phyloP scores from a whole-genome alignment of 2,113 vertebrate species.

The Oceanodroma tethys region DNA sequence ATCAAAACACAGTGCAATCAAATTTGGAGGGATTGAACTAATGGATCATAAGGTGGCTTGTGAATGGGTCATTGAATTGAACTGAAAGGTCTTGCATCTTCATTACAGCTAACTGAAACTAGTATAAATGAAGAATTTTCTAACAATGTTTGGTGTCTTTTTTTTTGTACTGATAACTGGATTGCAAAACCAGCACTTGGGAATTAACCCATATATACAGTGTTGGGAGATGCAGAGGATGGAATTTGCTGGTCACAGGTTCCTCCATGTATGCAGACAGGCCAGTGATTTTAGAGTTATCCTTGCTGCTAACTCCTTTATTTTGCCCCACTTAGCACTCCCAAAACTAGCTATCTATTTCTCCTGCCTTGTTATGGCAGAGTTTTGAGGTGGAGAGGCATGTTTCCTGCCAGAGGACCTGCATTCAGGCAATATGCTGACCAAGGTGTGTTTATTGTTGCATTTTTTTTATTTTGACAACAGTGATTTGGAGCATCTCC shows the following conservation, averaged over 20 bases:
- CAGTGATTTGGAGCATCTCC: background rate
- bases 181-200: background rate
- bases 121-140: constrained; percentile 55
- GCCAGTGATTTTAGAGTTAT: background rate
- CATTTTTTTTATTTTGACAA: background rate
- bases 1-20: constrained; percentile 64
- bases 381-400: background rate
- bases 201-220: background rate
- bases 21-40: constrained; percentile 64
- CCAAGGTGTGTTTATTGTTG: background rate
- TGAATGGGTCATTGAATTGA: constrained; percentile 63
- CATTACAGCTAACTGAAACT: constrained; percentile 54
- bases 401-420: background rate
- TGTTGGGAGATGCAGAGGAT: background rate
- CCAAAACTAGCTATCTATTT: background rate
- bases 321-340: background rate
- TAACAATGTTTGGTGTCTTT: background rate
- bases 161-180: background rate
- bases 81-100: constrained; percentile 64
- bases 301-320: background rate
- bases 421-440: background rate
- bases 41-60: constrained; percentile 62
- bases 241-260: background rate
- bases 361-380: background rate
- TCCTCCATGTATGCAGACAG: background rate